Conservation (phyloP, 2,113 vertebrate genomes). For the Jacana jacana region DNA sequence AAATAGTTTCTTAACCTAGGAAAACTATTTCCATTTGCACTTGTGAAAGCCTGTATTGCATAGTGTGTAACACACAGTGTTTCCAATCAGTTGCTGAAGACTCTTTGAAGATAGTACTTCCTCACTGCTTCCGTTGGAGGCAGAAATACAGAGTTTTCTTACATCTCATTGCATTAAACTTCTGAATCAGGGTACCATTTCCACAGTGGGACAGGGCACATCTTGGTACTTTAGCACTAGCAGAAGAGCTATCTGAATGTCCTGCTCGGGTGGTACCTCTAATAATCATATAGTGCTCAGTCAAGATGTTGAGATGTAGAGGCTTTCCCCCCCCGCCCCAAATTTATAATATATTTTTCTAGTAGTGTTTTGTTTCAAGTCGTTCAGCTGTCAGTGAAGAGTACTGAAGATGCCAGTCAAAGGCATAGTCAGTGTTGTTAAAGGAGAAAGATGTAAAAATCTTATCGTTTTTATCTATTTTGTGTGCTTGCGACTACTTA, state of each 20-base stretch:
- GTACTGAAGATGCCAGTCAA: neutral
- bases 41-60: neutral
- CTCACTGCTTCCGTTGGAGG: neutral
- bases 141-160: accelerated
- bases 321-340: neutral
- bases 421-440: neutral
- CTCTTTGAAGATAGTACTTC: neutral
- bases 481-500: neutral
- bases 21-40: neutral
- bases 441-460: neutral
- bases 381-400: neutral
- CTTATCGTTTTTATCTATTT: neutral
- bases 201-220: neutral
- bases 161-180: neutral
- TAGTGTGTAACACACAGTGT: neutral
- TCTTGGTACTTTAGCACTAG: neutral
- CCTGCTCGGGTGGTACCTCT: neutral
- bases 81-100: neutral
- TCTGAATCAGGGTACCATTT: neutral
- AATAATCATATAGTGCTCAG: neutral
- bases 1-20: neutral
- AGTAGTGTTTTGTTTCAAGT: neutral
- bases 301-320: neutral
- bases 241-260: neutral
- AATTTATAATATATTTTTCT: neutral